Conservation (phyloP, 1,140 invertebrate species). For the Danaus plexippus region DNA sequence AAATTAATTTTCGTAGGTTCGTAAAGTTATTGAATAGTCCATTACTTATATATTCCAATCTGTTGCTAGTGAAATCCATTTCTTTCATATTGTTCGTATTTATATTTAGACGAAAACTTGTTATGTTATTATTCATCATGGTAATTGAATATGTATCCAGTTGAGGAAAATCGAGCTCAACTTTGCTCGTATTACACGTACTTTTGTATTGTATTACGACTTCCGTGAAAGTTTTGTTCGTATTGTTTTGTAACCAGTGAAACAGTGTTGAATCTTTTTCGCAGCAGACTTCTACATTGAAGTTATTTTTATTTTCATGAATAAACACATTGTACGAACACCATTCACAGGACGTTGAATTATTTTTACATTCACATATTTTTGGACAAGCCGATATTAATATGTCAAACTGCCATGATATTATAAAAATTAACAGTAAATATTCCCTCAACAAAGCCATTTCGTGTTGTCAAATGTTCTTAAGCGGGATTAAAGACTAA, state of each 20-base stretch:
- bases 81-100: slow-evolving; percentile 45
- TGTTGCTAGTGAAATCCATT: slow-evolving; percentile 65
- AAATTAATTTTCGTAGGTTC: slow-evolving; percentile 56
- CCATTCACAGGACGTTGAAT: slow-evolving; percentile 32
- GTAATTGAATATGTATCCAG: slow-evolving; percentile 50
- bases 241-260: slow-evolving; percentile 28
- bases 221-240: slow-evolving; percentile 47
- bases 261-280: slow-evolving; percentile 26
- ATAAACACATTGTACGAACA: slow-evolving; percentile 53
- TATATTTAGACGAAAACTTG: slow-evolving; percentile 42
- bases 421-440: slow-evolving; percentile 50
- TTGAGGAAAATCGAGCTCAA: slow-evolving; percentile 39
- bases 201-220: slow-evolving; percentile 32
- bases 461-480: slow-evolving; percentile 26
- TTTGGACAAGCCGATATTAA: slow-evolving; percentile 41
- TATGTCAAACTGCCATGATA: slow-evolving; percentile 40
- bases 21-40: slow-evolving; percentile 52
- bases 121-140: slow-evolving; percentile 56
- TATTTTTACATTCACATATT: slow-evolving; percentile 36
- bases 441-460: slow-evolving; percentile 55
- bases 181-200: slow-evolving; percentile 45
- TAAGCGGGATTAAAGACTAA: slow-evolving; percentile 58
- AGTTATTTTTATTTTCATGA: slow-evolving; percentile 39
- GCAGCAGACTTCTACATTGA: slow-evolving; percentile 40
- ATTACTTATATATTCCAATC: slow-evolving; percentile 50